Base-by-base conservation (phyloP, 2,888 invertebrate species). In the Tupiocoris notatus region DNA sequence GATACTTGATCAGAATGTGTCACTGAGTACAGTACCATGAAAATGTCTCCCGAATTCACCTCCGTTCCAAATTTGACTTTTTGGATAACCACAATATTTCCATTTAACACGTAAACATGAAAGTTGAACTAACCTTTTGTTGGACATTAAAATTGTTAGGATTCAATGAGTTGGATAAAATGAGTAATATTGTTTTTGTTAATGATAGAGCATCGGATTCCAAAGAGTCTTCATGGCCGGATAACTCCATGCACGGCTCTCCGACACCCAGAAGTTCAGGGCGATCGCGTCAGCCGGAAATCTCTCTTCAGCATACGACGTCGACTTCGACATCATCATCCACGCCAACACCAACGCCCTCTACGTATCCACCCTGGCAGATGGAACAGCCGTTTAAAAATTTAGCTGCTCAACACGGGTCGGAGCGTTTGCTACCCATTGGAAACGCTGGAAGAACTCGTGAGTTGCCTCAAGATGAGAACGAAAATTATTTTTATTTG, bases 351-450 rank as follows among this genome's bases (percentile, higher is more conserved):
- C 80, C 81, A 17, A 80, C 79, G 39, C 80, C 79, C 23, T 80
- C 79, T 9, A 78, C 81, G 3, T 82, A 82, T 64, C 81, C 83
- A 25, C 83, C 83, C 0, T 83, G 83, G 83, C 82, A 83, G 77
- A 79, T 80, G 76, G 80, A 80, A 54, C 77, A 78, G 24, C 79
- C 80, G 6, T 79, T 78, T 56, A 77, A 78, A 39, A 79, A 78
- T 68, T 75, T 78, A 7, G 80, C 79, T 63, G 77, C 77, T 9
- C 75, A 77, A 83, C 84, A 16, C 83, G 84, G 1, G 79, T 80
- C 87, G 20, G 89, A 89, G 82, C 83, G 89, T 78, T 83, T 89
- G 22, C 82, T 89, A 68, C 89, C 89, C 0, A 88, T 89, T 78
- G 89, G 89, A 2, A 80, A 81, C 82, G 67, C 80, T 77, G 82